These are phyloP conservation scores for Pseudorectes ferrugineus DNA, from an alignment of 2,113 vertebrate species.

Conservation along the genomic window DNA sequence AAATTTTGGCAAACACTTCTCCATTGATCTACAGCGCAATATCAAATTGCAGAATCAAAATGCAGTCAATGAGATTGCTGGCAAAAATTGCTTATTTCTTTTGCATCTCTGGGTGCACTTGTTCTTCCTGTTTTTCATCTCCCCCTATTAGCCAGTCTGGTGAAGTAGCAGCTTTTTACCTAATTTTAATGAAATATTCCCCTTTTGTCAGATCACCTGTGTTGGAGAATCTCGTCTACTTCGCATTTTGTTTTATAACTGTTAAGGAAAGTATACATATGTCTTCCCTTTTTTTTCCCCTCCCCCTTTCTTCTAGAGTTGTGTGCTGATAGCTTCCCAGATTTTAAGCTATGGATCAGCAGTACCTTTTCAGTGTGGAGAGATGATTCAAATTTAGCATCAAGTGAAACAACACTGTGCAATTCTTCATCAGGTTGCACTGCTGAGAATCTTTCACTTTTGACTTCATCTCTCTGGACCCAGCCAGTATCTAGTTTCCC, in stretches of 20 bases:
- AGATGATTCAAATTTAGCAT: not conserved
- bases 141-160: not conserved
- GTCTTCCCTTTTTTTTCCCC: not conserved
- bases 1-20: not conserved
- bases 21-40: not conserved
- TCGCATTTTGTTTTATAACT: not conserved
- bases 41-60: not conserved
- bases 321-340: not conserved
- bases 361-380: not conserved
- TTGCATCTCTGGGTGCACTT: not conserved
- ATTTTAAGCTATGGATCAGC: not conserved
- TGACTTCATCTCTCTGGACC: not conserved
- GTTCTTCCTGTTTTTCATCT: not conserved
- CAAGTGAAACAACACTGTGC: accelerated
- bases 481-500: not conserved
- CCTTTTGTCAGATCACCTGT: not conserved
- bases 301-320: not conserved
- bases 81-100: not conserved
- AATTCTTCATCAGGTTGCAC: not conserved
- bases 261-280: not conserved
- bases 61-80: not conserved
- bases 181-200: not conserved
- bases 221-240: not conserved
- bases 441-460: not conserved
- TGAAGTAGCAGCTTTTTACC: not conserved